Evolutionary conservation across 1,140 invertebrate species (phyloP).

Genomic region (Drosophila nebulosa): DNA sequence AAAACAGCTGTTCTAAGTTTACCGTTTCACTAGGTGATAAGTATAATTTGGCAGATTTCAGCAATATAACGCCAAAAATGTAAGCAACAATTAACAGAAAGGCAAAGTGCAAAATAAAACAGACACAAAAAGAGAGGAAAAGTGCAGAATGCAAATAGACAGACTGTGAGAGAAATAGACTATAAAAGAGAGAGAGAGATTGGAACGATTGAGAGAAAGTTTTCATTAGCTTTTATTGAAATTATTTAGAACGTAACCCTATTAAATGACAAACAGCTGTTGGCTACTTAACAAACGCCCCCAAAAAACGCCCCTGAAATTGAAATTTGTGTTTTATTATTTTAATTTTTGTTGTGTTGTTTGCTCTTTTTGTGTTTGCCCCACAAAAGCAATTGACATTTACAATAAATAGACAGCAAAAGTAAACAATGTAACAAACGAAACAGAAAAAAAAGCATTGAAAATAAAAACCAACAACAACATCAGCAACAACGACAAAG

Average conservation of each 20-base stretch:
- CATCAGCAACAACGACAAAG: slow-evolving; percentile 27
- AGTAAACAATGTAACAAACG: neutral
- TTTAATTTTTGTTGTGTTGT: neutral
- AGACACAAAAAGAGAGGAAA: neutral
- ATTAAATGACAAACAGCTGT: slow-evolving; percentile 36
- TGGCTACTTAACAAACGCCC: slow-evolving; percentile 15
- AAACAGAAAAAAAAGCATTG: slow-evolving; percentile 16
- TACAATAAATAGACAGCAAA: slow-evolving; percentile 47
- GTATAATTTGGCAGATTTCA: neutral
- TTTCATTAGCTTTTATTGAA: slow-evolving; percentile 32
- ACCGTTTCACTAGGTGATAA: neutral
- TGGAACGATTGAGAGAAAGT: neutral
- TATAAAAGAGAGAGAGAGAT: neutral
- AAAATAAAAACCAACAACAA: neutral
- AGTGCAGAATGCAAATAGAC: neutral
- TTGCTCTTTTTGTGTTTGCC: neutral
- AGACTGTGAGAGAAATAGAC: neutral
- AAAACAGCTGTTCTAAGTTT: neutral
- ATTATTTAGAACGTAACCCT: slow-evolving; percentile 68
- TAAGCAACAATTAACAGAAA: neutral
- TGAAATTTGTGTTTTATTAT: neutral
- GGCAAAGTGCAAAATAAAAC: neutral
- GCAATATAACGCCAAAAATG: neutral
- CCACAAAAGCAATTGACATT: slow-evolving; percentile 66
- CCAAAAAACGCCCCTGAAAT: neutral